Evolutionary conservation across 2,888 invertebrate genomes (phyloP).

Genomic region (Itoplectis maculator): DNA sequence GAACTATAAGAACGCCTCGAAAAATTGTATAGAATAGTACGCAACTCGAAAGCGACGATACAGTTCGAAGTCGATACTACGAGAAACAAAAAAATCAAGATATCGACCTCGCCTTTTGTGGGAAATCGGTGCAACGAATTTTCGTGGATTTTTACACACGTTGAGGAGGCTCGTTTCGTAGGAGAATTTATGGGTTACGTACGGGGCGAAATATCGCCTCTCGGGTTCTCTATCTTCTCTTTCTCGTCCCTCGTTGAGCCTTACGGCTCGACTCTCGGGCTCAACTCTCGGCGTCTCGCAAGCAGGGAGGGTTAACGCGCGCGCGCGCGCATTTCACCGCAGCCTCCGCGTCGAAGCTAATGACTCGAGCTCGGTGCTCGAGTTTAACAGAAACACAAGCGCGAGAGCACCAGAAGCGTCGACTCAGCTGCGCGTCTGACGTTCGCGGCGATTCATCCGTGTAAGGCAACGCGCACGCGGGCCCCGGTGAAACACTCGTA

Average conservation of each 20-base stretch:
- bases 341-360: slow-evolving; percentile 29
- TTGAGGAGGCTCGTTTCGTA: slow-evolving; percentile 14
- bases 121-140: background rate
- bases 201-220: slow-evolving; percentile 15
- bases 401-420: slow-evolving; percentile 43
- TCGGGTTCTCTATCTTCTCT: too few species aligned
- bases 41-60: too few species aligned
- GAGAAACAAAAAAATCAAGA: too few species aligned
- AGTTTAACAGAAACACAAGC: slow-evolving; percentile 21
- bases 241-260: too few species aligned
- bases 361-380: slow-evolving; percentile 18
- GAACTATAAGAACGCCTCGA: too few species aligned
- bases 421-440: slow-evolving; percentile 14
- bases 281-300: slow-evolving; percentile 7
- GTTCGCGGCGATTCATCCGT: slow-evolving; percentile 21
- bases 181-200: slow-evolving; percentile 30
- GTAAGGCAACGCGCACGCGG: slow-evolving; percentile 46
- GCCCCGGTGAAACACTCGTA: slow-evolving; percentile 71
- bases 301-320: slow-evolving; percentile 3
- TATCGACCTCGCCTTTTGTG: too few species aligned
- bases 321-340: too few species aligned
- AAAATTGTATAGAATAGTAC: too few species aligned
- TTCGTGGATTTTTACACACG: slow-evolving; percentile 1
- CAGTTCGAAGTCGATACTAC: too few species aligned
- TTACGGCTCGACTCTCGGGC: too few species aligned